Evolutionary conservation across 2,888 invertebrate species (phyloP).

Genomic region (Agrochola litura): DNA sequence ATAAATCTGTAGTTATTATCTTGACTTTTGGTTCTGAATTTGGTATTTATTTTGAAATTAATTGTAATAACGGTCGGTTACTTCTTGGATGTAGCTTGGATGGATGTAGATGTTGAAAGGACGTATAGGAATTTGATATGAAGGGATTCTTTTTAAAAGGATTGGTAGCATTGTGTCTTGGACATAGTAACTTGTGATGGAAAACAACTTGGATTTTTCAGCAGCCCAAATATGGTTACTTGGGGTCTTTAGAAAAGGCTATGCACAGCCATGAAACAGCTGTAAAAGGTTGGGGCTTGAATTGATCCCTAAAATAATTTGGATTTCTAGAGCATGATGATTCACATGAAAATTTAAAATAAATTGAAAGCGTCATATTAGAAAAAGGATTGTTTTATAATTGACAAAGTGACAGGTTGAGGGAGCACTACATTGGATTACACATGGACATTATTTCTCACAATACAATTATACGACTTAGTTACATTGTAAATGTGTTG

Average conservation of each 20-base stretch:
- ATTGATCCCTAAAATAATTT: background rate
- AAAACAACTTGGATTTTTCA: background rate
- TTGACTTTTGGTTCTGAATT: constrained; percentile 27
- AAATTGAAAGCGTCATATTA: background rate
- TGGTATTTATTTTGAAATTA: constrained; percentile 23
- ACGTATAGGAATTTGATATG: background rate
- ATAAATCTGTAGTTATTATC: constrained; percentile 39
- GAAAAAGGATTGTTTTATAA: background rate
- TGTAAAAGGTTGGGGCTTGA: fast-evolving
- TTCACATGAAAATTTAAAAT: background rate
- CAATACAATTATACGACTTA: background rate
- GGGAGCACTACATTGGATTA: background rate
- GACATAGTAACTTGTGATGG: no score
- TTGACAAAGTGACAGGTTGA: background rate
- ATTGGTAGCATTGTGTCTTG: background rate
- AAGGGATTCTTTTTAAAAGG: background rate
- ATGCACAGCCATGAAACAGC: background rate
- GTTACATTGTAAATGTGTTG: background rate
- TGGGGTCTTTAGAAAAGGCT: background rate
- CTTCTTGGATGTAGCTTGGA: background rate
- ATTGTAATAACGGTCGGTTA: constrained; percentile 16
- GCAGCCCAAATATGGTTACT: background rate
- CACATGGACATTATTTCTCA: constrained; percentile 5
- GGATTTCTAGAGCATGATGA: background rate
- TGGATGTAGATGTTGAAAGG: background rate